Evolutionary conservation across 2,113 vertebrate genomes (phyloP), one percentile per base, ranked within the genome.

Genomic region (Alosa alosa): DNA sequence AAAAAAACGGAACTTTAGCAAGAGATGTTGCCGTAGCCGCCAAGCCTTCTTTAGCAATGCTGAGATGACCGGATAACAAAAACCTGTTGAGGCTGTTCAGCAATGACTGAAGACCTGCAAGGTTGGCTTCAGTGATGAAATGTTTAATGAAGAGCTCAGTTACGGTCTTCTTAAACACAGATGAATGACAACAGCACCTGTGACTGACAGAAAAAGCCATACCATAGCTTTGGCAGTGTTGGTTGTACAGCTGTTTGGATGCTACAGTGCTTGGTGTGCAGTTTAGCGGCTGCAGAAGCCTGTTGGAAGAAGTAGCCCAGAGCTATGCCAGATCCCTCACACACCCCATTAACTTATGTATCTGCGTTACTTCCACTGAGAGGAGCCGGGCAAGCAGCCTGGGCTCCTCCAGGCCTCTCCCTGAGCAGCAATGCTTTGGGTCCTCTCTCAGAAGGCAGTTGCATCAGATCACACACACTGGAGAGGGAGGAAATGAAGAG

Each of bases 281-380:
- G 64, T 31, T 60, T n/a, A 20, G n/a, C 25, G 31, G 72, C 72
- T 68, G n/a, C n/a, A 31, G 7, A 68, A n/a, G 64, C 64, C 64
- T 68, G 64, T 31, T 31, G 7, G 22, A 68, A 31, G n/a, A 25
- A 17, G 13, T 41, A 36, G 72, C 72, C 25, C 15, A 13, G 20
- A 78, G 72, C 72, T 5, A 36, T 15, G 15, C 72, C 25, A 78
- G 55, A 60, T 18, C 31, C 64, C 44, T 84, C 41, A 72, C 41
- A 72, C 83, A 64, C 82, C 46, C 49, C 84, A 81, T 86, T 84
- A 52, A 25, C 25, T 13, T 4, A 20, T 78, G 11, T 44, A 84
- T 15, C 55, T 60, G 36, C 9, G 55, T 68, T 46, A 78, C 46
- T 47, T 81, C 72, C 13, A 55, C 47, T 83, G 20, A 9, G 11